Conservation (phyloP, 2,888 invertebrate species). For the Cheilosia scutellata region DNA sequence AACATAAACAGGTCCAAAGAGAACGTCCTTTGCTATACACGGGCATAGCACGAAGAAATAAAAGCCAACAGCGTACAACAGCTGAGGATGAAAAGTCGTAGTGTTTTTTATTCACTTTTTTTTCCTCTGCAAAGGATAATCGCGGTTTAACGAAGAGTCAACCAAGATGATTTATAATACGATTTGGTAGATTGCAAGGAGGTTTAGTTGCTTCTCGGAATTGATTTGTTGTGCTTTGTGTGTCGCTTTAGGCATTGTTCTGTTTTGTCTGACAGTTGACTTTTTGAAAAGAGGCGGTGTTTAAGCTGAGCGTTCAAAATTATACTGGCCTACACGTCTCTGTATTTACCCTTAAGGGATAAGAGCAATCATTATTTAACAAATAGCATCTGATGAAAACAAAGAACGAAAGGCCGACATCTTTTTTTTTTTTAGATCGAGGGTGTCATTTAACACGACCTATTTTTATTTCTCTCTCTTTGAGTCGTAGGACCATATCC, state of each 20-base stretch:
- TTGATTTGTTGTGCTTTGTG: slow-evolving; percentile 14
- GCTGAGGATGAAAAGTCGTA: slow-evolving; percentile 11
- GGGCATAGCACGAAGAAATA: not conserved
- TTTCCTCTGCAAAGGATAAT: slow-evolving; percentile 35
- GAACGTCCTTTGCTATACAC: not conserved
- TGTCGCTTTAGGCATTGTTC: not conserved
- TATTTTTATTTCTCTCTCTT: too few species aligned
- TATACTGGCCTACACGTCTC: too few species aligned
- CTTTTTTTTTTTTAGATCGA: too few species aligned
- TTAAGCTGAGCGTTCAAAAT: too few species aligned
- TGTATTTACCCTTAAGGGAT: too few species aligned
- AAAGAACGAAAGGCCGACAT: too few species aligned
- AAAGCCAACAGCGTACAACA: slow-evolving; percentile 17
- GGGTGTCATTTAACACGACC: too few species aligned
- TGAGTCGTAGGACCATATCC: too few species aligned
- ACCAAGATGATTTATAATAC: slow-evolving; percentile 41
- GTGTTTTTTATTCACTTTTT: slow-evolving; percentile 7
- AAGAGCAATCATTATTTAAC: too few species aligned
- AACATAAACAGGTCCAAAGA: slow-evolving; percentile 11
- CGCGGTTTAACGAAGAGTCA: slow-evolving; percentile 42
- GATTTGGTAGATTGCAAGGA: slow-evolving; percentile 23
- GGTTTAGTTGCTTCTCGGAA: slow-evolving; percentile 13
- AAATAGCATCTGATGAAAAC: too few species aligned
- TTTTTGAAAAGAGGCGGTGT: not conserved
- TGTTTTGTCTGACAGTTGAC: slow-evolving; percentile 1